A percentile compares a stretch with the other conserved stretches of the same genome.
These are phyloP conservation scores for Dioctria rufipes DNA, from an alignment of 2,888 invertebrate species.

Conservation along the genomic window DNA sequence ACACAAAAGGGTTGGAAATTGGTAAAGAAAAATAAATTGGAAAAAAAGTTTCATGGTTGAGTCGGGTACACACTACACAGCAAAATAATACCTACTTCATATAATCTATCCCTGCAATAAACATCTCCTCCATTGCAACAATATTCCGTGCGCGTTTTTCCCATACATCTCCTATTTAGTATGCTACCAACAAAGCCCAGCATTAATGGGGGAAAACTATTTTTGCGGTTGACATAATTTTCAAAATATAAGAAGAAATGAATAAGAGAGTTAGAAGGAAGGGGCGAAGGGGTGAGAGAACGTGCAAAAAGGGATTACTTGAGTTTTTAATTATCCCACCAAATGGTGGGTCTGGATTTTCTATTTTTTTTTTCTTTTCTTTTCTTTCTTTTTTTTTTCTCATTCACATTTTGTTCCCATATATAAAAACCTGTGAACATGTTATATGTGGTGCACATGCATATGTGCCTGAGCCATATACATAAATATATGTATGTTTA, in stretches of 20 bases:
- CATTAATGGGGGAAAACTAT: constrained; percentile 1
- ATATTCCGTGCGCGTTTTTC: too few relatives aligned
- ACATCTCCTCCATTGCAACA: too few relatives aligned
- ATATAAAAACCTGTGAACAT: too few relatives aligned
- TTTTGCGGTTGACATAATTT: constrained; percentile 43
- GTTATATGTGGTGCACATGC: too few relatives aligned
- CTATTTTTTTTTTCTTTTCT: neutral
- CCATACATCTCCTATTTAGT: too few relatives aligned
- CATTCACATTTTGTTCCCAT: neutral
- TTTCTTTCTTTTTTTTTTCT: neutral
- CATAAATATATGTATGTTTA: neutral
- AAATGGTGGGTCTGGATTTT: constrained; percentile 37
- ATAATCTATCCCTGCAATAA: too few relatives aligned
- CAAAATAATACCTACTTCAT: too few relatives aligned
- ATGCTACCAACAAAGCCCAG: too few relatives aligned
- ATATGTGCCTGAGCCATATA: neutral
- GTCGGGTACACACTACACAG: too few relatives aligned
- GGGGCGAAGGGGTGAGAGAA: neutral
- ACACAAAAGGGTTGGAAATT: too few relatives aligned
- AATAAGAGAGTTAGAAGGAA: neutral
- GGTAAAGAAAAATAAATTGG: too few relatives aligned
- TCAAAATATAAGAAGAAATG: constrained; percentile 22
- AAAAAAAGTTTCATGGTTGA: too few relatives aligned
- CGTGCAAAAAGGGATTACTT: constrained; percentile 29
- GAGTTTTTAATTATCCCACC: constrained; percentile 53